Percentiles rank a stretch among this genome's conserved stretches.
Conservation (phyloP, 2,113 vertebrate genomes). For the Salvelinus fontinalis region DNA sequence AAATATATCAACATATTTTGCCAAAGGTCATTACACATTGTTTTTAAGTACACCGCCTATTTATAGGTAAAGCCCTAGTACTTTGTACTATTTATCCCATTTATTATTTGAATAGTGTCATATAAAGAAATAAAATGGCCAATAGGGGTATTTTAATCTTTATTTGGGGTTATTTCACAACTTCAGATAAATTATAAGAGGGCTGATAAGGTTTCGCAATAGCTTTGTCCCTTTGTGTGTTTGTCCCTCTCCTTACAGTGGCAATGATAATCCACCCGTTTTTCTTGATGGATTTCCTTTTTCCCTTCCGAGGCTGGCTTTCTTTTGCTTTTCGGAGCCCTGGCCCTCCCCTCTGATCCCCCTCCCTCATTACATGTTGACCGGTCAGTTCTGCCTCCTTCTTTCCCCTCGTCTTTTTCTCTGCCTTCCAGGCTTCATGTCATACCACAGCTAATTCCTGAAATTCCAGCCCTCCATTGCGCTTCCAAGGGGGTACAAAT, state of each 20-base stretch:
- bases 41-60: no score
- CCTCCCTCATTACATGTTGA: conserved; percentile 59
- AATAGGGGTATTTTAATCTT: no score
- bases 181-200: background rate
- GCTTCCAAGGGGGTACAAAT: conserved; percentile 65
- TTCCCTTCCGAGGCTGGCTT: conserved; percentile 32
- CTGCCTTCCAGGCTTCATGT: conserved; percentile 72
- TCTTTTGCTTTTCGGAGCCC: conserved; percentile 50
- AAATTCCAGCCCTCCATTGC: conserved; percentile 76
- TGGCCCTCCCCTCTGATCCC: conserved; percentile 28
- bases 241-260: conserved; percentile 10
- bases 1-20: no score
- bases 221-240: background rate
- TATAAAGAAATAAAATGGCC: background rate
- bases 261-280: conserved; percentile 31
- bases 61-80: no score
- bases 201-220: conserved; percentile 8
- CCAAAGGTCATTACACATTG: no score
- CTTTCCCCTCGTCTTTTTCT: conserved; percentile 60
- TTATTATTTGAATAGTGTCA: background rate
- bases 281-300: conserved; percentile 51
- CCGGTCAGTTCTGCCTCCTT: conserved; percentile 58
- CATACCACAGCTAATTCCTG: conserved; percentile 79
- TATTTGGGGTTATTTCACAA: no score
- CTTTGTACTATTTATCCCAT: no score